phyloP scores from a whole-genome alignment of 2,797 vertebrate genomes.

The Cheirogaleus major region DNA sequence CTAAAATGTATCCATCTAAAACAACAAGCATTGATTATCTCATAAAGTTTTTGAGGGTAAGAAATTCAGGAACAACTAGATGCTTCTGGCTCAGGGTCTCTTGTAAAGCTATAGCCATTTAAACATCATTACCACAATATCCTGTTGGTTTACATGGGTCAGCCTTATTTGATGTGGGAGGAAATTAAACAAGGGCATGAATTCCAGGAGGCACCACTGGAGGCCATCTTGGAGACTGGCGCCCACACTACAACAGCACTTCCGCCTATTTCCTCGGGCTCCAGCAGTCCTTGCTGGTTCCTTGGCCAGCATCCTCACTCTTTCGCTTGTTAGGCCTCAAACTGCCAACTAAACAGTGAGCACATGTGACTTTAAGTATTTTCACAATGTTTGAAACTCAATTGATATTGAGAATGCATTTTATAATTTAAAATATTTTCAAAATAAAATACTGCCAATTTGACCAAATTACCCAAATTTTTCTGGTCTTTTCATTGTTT shows the following conservation, averaged over 20 bases:
- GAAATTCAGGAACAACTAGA: neutral
- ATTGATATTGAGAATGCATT: neutral
- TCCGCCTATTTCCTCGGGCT: neutral
- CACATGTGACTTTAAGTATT: neutral
- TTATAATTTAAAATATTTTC: neutral
- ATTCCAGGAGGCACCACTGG: neutral
- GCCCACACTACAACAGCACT: neutral
- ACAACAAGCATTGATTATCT: neutral
- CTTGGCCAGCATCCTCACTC: neutral
- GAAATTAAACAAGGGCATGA: neutral
- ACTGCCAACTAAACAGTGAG: neutral
- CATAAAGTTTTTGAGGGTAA: neutral
- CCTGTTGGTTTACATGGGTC: neutral
- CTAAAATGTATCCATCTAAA: neutral
- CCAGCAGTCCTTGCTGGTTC: neutral
- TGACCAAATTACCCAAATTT: neutral
- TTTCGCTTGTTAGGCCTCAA: neutral
- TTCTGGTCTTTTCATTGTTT: neutral
- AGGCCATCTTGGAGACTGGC: neutral
- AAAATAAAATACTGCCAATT: neutral
- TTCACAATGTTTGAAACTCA: neutral
- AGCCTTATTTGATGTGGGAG: neutral
- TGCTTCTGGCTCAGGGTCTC: neutral
- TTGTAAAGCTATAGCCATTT: neutral
- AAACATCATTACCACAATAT: neutral